phyloP scores from a whole-genome alignment of 2,888 invertebrate genomes.

The Morpho achilles region DNA sequence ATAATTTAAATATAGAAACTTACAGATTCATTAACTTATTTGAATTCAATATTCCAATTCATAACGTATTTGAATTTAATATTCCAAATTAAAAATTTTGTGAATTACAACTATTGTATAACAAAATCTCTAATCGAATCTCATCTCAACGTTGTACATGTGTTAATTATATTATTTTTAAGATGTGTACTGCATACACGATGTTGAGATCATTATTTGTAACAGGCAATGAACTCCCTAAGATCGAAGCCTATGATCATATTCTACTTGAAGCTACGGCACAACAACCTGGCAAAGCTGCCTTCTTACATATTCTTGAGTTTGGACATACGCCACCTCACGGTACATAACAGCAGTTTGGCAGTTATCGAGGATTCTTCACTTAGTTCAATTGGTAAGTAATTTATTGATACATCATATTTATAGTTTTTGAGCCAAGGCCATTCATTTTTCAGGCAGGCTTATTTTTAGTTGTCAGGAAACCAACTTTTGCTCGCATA shows the following conservation, averaged over 20 bases:
- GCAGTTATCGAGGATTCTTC: slow-evolving; percentile 93
- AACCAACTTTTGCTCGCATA: too few relatives aligned
- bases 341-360: slow-evolving; percentile 92
- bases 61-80: background rate
- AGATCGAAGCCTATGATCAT: slow-evolving; percentile 90
- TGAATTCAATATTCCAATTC: background rate
- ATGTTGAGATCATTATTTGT: slow-evolving; percentile 5
- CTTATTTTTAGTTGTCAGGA: background rate
- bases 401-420: too few relatives aligned
- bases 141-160: too few relatives aligned
- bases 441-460: background rate
- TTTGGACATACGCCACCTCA: slow-evolving; percentile 91
- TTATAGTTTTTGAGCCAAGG: background rate
- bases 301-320: slow-evolving; percentile 93
- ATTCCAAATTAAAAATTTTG: background rate
- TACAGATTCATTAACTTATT: too few relatives aligned
- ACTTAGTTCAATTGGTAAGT: slow-evolving; percentile 90
- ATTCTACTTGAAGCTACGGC: slow-evolving; percentile 92
- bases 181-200: too few relatives aligned
- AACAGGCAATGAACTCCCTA: slow-evolving; percentile 88
- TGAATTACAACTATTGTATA: background rate
- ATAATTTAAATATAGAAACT: too few relatives aligned
- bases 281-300: slow-evolving; percentile 90
- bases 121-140: too few relatives aligned
- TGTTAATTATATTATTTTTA: too few relatives aligned